Base-by-base conservation (phyloP, 2,797 vertebrate genomes). In the Choloepus didactylus region DNA sequence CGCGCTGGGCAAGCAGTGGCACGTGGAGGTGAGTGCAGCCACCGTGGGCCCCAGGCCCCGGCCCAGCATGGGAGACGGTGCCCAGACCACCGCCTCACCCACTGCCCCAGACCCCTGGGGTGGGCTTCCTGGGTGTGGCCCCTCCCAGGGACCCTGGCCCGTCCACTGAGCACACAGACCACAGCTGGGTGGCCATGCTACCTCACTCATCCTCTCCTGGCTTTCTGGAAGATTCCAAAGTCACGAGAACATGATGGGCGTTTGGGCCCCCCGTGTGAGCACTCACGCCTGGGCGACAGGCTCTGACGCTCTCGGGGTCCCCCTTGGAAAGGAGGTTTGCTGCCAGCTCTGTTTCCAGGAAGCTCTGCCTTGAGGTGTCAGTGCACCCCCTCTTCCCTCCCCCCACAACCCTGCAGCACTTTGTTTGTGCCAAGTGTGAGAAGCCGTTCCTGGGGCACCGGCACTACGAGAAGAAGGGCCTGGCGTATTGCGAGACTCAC, bases 371-470 rank as follows among this genome's bases (percentile, higher is more conserved):
- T 44, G 70, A 72, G 12, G 25, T 27, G 38, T 12, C 56, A 38
- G 19, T 2, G 9, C 49, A 18, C 54, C 16, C 44, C 51, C 75
- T 46, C 12, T 25, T 18, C 5, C 3, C 19, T 2, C 0, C 1
- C 0, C 23, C 51, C 21, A 23, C 60, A 1, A 9, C 86, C 91
- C 81, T 46, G 59, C 91, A 98, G 98, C 98, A 99, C 96, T 99
- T 98, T 59, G 98, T 98, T 97, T 98, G 98, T 59, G 98, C 98
- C 96, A 98, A 98, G 96, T 98, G 98, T 91, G 98, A 98, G 97
- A 99, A 99, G 89, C 98, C 98, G 0, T 98, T 99, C 94, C 95
- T 98, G 96, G 98, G 98, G 0, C 98, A 98, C 72, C 97, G 98
- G 10, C 98, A 99, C 89, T 99, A 98, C 10, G 98, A 98, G 97